Conservation (phyloP, 2,888 invertebrate genomes). For the Panzeria rudis region DNA sequence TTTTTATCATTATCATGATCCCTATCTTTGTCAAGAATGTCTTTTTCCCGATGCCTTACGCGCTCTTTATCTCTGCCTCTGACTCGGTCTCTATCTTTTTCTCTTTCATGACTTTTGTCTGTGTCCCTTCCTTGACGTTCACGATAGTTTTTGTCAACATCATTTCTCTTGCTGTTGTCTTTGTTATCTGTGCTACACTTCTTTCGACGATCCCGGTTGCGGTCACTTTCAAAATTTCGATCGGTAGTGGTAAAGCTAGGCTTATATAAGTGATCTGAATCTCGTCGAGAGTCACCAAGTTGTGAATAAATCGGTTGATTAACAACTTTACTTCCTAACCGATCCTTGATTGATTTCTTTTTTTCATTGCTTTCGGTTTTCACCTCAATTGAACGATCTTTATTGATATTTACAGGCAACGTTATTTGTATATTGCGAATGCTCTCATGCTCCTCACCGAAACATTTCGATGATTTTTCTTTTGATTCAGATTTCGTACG, state of each 20-base stretch:
- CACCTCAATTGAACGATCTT: constrained; percentile 80
- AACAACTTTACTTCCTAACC: constrained; percentile 87
- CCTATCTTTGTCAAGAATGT: constrained; percentile 32
- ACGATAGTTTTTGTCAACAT: constrained; percentile 63
- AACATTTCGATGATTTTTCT: constrained; percentile 86
- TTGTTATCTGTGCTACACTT: constrained; percentile 61
- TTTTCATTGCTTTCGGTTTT: constrained; percentile 75
- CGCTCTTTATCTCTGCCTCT: constrained; percentile 73
- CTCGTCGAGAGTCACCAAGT: constrained; percentile 65
- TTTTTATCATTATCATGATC: constrained; percentile 51
- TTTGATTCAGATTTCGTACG: constrained; percentile 87
- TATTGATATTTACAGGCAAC: constrained; percentile 84
- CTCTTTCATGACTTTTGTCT: constrained; percentile 63
- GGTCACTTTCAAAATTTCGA: constrained; percentile 62
- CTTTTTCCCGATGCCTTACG: constrained; percentile 46
- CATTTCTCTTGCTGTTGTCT: constrained; percentile 55
- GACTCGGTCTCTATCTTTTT: constrained; percentile 46
- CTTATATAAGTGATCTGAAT: constrained; percentile 57
- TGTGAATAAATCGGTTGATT: constrained; percentile 75
- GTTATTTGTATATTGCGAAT: constrained; percentile 83
- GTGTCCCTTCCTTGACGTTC: constrained; percentile 73
- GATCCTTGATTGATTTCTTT: constrained; percentile 88
- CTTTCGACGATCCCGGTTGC: constrained; percentile 71
- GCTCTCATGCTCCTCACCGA: constrained; percentile 74
- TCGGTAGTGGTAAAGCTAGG: constrained; percentile 13